A percentile compares a stretch with the other conserved stretches of the same genome.
These are phyloP conservation scores for Sparus aurata DNA, from an alignment of 2,797 vertebrate genomes.

Conservation along the genomic window DNA sequence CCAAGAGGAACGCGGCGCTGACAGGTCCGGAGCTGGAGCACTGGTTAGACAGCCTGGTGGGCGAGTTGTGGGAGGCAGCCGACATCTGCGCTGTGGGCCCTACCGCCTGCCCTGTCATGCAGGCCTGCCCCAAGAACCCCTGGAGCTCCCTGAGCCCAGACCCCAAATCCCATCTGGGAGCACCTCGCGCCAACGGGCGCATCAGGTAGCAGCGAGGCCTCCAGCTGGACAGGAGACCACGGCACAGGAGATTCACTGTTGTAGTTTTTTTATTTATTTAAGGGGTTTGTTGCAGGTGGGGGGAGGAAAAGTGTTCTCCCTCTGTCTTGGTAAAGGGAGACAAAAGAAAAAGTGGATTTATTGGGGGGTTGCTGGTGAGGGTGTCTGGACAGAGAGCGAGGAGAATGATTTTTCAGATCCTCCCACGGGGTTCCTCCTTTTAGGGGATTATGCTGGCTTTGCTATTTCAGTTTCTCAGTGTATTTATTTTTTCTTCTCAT, in stretches of 20 bases:
- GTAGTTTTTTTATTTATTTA: conserved; percentile 75
- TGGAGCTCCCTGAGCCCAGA: conserved; percentile 98
- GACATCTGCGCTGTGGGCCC: conserved; percentile 90
- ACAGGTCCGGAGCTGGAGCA: conserved; percentile 88
- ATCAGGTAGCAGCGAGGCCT: conserved; percentile 94
- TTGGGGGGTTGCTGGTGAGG: conserved; percentile 22
- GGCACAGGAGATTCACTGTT: conserved; percentile 59
- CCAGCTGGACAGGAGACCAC: conserved; percentile 79
- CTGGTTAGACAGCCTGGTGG: conserved; percentile 93
- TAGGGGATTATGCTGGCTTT: conserved; percentile 74
- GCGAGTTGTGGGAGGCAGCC: conserved; percentile 91
- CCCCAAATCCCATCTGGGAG: conserved; percentile 94
- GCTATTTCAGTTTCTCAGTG: conserved; percentile 77
- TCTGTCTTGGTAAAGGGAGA: conserved; percentile 48
- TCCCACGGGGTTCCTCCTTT: conserved; percentile 65
- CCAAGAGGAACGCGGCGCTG: conserved; percentile 89
- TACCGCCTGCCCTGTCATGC: conserved; percentile 92
- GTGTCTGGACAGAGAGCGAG: conserved; percentile 44
- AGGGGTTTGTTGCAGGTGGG: conserved; percentile 45
- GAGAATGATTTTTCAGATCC: conserved; percentile 57
- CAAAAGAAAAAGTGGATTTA: conserved; percentile 43
- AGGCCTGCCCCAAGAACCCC: conserved; percentile 92
- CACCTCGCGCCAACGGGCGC: conserved; percentile 89
- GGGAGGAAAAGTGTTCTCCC: conserved; percentile 44
- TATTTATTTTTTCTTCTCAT: conserved; percentile 85